Percentiles rank a stretch among this genome's conserved stretches.
These are phyloP conservation scores for Platycercus adscitus DNA, from an alignment of 2,113 vertebrate genomes.

Conservation along the genomic window DNA sequence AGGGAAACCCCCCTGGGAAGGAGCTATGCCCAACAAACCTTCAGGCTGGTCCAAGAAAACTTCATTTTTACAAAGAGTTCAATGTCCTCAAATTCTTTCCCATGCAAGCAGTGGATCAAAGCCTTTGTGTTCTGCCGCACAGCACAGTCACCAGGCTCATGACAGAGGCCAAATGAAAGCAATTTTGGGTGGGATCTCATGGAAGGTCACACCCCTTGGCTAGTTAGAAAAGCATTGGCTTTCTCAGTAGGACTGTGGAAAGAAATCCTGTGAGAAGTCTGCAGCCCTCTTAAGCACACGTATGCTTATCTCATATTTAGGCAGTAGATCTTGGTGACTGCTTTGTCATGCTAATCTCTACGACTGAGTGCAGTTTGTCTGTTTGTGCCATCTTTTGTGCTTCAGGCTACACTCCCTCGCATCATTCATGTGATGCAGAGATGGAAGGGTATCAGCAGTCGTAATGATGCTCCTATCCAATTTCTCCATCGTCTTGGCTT, in stretches of 20 bases:
- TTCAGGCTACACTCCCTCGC: neutral
- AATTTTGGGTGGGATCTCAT: neutral
- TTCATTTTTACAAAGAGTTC: conserved; percentile 36
- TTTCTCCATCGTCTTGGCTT: neutral
- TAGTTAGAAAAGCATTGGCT: neutral
- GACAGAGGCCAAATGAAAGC: conserved; percentile 11
- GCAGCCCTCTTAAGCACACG: fast-evolving
- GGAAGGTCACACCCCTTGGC: neutral
- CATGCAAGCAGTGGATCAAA: conserved; percentile 55
- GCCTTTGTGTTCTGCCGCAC: neutral
- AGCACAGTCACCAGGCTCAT: neutral
- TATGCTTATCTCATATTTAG: neutral
- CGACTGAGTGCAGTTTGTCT: neutral
- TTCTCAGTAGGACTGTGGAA: neutral
- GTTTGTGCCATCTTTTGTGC: neutral
- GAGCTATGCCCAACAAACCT: conserved; percentile 32
- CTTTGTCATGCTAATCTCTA: fast-evolving
- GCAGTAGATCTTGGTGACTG: neutral
- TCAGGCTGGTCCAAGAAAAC: conserved; percentile 55
- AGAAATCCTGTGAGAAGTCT: neutral
- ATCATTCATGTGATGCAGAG: neutral
- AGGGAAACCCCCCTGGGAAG: conserved; percentile 34
- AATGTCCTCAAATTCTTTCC: conserved; percentile 52
- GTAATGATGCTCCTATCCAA: neutral
- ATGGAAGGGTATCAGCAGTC: neutral